Evolutionary conservation across 1,140 invertebrate species (phyloP), one percentile per base, ranked within the genome.

Genomic region (Portunus trituberculatus): DNA sequence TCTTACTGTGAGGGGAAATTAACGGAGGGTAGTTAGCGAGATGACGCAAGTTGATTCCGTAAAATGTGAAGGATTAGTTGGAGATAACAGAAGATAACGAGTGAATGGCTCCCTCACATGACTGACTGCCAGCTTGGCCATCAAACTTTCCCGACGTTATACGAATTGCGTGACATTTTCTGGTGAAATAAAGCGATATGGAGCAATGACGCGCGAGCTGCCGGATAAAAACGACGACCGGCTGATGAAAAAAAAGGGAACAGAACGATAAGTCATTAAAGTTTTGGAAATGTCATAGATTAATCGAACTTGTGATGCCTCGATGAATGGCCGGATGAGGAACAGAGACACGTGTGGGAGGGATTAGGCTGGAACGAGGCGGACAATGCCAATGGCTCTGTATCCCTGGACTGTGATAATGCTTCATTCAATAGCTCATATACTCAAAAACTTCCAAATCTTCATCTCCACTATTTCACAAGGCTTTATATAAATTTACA

Each of bases 81-180:
- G 67, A 76, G 67, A 76, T 76, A 76, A 76, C 67, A n/a, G 67
- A 76, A 76, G 67, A 76, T 76, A 76, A 76, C 67, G 67, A n/a
- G 67, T 76, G 6, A n/a, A 76, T 76, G 4, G 16, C 67, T 76
- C 67, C n/a, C 16, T 25, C 67, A n/a, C 20, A 76, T 76, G 16
- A 76, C n/a, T n/a, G n/a, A 25, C 67, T 7, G 25, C 67, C 20
- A n/a, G 67, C 6, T 76, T n/a, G 67, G 67, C n/a, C 20, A 76
- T 76, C 1, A 76, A 76, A 76, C 20, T 76, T 76, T 76, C 67
- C 67, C 67, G 12, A 76, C 20, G 20, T 76, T 76, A 76, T 39
- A 39, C 46, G 87, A 59, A 14, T 16, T 10, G 31, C 46, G 20
- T 88, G 7, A 88, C 8, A 48, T 88, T 48, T 88, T 45, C 31